Base-by-base conservation (phyloP, 1,140 invertebrate genomes). In the Sitophilus oryzae region DNA sequence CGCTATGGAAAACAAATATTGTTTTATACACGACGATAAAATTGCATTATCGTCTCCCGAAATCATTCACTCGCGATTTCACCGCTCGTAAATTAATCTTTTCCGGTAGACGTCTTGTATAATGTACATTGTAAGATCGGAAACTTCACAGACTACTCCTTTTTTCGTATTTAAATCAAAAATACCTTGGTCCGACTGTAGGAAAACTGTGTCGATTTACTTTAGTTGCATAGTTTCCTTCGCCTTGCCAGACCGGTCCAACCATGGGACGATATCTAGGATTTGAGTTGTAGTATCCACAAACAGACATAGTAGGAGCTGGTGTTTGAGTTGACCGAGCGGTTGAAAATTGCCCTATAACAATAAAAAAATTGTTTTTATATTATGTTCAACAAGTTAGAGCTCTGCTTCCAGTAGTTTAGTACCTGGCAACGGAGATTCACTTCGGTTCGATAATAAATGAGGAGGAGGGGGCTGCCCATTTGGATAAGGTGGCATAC, bases 271-370 rank as follows among this genome's bases (percentile, higher is more conserved):
- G 57, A 47, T 62, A 69, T 36, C 61, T 58, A 14, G 61, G 52
- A 36, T 59, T 63, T 2, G 52, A 34, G 1, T 62, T 58, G 35
- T 70, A 72, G 54, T 67, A 71, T n/a, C 52, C 64, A 49, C 66
- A 68, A 16, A 61, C 61, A 11, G 66, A 52, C 18, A 62, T 34
- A 21, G 52, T 47, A 0, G 52, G 59, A 21, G 47, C 57, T 6
- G 67, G 60, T 2, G 73, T 74, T 60, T 75, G 74, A 2, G 74
- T 75, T 0, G 70, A 69, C 36, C 73, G 60, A 3, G 73, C 73
- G 6, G 73, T 72, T 10, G 71, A 69, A 45, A 69, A 71, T 48
- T 72, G 68, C 4, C 61, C 62, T 10, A 56, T 52, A 47, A 47
- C n/a, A 19, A 42, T 18, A 22, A 3, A 44, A n/a, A n/a, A n/a